Evolutionary conservation across 92 coral and sea anemone species (phyloP).

Genomic region (Zoanthus gigantus): DNA sequence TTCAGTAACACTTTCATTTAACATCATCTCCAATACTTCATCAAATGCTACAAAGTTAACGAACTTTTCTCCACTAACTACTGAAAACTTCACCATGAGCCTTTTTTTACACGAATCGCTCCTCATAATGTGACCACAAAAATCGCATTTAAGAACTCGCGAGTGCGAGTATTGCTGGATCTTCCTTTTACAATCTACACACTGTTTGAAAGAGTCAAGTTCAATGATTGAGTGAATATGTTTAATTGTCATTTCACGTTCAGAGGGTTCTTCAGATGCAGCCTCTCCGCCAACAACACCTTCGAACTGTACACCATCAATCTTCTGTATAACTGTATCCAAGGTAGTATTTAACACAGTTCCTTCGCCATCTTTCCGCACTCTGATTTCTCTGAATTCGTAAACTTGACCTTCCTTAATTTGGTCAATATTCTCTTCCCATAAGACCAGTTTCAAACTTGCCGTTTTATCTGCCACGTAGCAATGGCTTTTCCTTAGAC

Average conservation of each 20-base stretch:
- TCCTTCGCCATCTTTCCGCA: conserved; percentile 42
- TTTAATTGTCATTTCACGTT: conserved; percentile 15
- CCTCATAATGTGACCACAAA: conserved; percentile 41
- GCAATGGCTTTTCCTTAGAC: conserved; percentile 36
- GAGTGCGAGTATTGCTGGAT: conserved; percentile 38
- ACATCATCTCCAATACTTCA: background rate
- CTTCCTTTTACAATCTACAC: conserved; percentile 34
- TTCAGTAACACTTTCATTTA: conserved; percentile 7
- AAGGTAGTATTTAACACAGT: conserved; percentile 6
- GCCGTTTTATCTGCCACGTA: conserved; percentile 45
- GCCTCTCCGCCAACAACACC: conserved; percentile 22
- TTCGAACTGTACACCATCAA: conserved; percentile 14
- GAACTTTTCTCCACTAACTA: conserved; percentile 1
- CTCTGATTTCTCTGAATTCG: conserved; percentile 38
- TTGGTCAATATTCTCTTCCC: conserved; percentile 53
- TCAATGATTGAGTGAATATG: background rate
- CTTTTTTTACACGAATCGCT: conserved; percentile 17
- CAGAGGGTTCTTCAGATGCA: conserved; percentile 8
- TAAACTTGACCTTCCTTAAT: conserved; percentile 46
- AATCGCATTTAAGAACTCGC: conserved; percentile 40
- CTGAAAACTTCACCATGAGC: too few relatives aligned
- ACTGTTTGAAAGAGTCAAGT: conserved; percentile 38
- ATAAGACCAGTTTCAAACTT: conserved; percentile 42
- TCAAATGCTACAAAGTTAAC: conserved; percentile 1
- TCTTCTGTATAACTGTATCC: conserved; percentile 1